phyloP scores from a whole-genome alignment of 2,888 invertebrate genomes.

The Odontocolon sp. region DNA sequence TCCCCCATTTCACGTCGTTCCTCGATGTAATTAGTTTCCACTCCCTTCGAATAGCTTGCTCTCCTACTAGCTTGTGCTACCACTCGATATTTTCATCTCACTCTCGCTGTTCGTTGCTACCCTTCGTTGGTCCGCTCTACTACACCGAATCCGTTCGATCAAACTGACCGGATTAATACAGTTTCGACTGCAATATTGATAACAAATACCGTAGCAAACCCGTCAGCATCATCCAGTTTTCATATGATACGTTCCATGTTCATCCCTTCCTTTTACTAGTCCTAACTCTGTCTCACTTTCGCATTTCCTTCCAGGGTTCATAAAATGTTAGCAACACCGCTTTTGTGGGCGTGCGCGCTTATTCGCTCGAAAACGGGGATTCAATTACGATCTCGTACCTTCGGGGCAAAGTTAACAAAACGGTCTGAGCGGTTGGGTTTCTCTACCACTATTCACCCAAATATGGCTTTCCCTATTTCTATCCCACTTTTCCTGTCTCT shows the following conservation, averaged over 20 bases:
- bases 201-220: slow-evolving; percentile 1
- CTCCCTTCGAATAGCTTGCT: slow-evolving; percentile 61
- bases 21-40: slow-evolving; percentile 73
- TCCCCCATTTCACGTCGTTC: slow-evolving; percentile 42
- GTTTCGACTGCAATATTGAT: slow-evolving; percentile 6
- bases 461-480: slow-evolving; percentile 27
- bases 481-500: neutral
- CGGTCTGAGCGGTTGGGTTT: slow-evolving; percentile 30
- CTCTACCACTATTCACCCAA: slow-evolving; percentile 17
- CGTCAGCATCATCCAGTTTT: slow-evolving; percentile 22
- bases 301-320: slow-evolving; percentile 32
- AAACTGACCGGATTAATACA: slow-evolving; percentile 20
- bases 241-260: too few species aligned
- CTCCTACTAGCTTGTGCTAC: slow-evolving; percentile 55
- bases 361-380: slow-evolving; percentile 71
- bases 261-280: neutral
- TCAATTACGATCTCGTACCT: slow-evolving; percentile 71
- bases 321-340: slow-evolving; percentile 64
- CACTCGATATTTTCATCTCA: slow-evolving; percentile 42
- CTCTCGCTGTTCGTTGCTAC: neutral
- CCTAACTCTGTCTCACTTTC: slow-evolving; percentile 39
- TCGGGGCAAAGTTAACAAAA: slow-evolving; percentile 62
- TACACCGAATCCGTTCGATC: neutral
- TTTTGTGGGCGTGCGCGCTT: slow-evolving; percentile 71
- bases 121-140: neutral